Conservation (phyloP, 2,113 vertebrate species). For the Elaphurus davidianus region DNA sequence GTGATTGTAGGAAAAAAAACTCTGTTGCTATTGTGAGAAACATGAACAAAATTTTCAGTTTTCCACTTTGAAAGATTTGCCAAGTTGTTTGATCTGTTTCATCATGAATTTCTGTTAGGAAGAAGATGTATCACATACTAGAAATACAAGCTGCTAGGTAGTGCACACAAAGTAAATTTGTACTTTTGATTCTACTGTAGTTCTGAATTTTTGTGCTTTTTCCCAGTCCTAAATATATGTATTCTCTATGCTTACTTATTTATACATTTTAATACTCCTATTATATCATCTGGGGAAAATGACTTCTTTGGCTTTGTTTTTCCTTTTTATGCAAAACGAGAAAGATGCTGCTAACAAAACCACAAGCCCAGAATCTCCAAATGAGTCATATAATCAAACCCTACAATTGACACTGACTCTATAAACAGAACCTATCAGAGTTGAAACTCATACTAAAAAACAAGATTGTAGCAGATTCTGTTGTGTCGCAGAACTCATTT, state of each 20-base stretch:
- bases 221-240: background rate
- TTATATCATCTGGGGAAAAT: background rate
- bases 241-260: background rate
- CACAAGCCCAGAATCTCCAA: background rate
- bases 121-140: background rate
- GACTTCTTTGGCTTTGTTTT: background rate
- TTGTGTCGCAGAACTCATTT: background rate
- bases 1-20: background rate
- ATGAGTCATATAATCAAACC: background rate
- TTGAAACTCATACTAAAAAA: background rate
- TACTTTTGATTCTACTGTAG: background rate
- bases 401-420: background rate
- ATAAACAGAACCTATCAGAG: background rate
- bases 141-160: background rate
- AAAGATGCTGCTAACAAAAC: background rate
- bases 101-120: background rate
- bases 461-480: background rate
- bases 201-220: background rate
- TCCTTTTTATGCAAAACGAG: background rate
- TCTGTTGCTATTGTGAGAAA: background rate
- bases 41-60: background rate
- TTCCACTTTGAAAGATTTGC: background rate
- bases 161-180: background rate
- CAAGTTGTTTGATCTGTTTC: background rate
- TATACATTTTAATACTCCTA: background rate